Base-by-base conservation (phyloP, 2,888 invertebrate species). In the Mimas tiliae region DNA sequence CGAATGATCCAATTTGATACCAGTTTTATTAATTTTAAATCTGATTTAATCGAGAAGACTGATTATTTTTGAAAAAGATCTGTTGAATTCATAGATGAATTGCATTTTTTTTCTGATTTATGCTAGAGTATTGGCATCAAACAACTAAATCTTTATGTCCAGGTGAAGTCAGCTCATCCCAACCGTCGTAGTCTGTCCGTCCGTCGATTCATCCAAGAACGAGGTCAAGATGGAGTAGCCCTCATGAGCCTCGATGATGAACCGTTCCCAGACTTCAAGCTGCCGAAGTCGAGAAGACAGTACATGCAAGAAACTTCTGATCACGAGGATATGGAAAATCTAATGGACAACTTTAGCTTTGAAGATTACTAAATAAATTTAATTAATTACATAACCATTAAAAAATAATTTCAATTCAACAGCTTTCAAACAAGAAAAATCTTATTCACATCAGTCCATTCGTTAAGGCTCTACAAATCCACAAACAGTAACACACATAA, bases 251-350 rank as follows among this genome's bases (percentile, higher is more conserved):
- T 89, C 38, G 86, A 83, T 72, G 71, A 67, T 8, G 83, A 70
- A 1, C 86, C 88, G 2, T 71, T 86, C 67, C 89, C 89, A 0
- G 73, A 77, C 72, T 81, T 89, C 71, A 80, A 80, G 0, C 82
- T 90, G 69, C 86, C 89, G 21, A 69, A 68, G 62, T 67, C 74
- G 21, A 80, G 87, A 14, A 75, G 87, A 9, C 90, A 89, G 78
- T 88, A 88, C 77, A 87, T 85, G 84, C 73, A 69, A 16, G 73
- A 68, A 45, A 52, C 65, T 6, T 69, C 65, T 0, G 71, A 68
- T 3, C 64, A 69, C 6, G 69, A 69, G 1, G 74, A 71, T 34
- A 63, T 58, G 19, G 72, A 50, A 4, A 58, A 58, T 9, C n/a
- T 58, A 8, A 38, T 38, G 12, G 58, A 58, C 12, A 16, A 58